Percentiles rank a stretch among this genome's conserved stretches.
Evolutionary conservation across 2,797 vertebrate species (phyloP).

Genomic region (Cyclopterus lumpus): DNA sequence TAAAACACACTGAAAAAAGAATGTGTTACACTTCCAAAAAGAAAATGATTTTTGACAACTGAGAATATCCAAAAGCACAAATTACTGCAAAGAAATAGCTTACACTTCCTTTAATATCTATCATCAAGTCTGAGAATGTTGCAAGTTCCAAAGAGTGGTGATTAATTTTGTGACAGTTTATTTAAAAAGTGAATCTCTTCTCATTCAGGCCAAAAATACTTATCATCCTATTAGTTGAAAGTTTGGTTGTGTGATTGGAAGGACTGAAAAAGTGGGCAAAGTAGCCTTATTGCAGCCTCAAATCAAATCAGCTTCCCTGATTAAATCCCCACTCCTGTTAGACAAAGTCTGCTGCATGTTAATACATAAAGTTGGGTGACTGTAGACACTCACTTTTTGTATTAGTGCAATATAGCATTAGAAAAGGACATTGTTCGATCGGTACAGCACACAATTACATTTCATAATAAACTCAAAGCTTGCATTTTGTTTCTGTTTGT

Average conservation of each 20-base stretch:
- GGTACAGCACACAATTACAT: neutral
- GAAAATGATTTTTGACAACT: conserved; percentile 14
- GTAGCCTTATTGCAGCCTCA: conserved; percentile 2
- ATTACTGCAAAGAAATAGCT: conserved; percentile 29
- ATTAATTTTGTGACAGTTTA: conserved; percentile 40
- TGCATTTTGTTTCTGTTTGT: neutral
- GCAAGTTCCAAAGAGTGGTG: conserved; percentile 11
- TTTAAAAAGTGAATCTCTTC: conserved; percentile 30
- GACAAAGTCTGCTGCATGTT: neutral
- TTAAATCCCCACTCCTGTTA: conserved; percentile 13
- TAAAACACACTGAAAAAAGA: conserved; percentile 26
- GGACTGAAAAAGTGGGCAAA: conserved; percentile 2
- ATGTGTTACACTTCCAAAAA: conserved; percentile 19
- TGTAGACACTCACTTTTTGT: neutral
- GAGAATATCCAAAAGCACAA: conserved; percentile 3
- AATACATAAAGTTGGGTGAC: neutral
- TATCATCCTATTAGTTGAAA: conserved; percentile 28
- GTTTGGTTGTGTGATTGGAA: conserved; percentile 16
- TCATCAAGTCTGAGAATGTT: conserved; percentile 25
- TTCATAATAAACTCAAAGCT: neutral
- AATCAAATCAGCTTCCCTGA: conserved; percentile 12
- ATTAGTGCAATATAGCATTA: neutral
- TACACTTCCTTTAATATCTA: conserved; percentile 29
- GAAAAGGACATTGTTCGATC: no score
- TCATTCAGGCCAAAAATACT: conserved; percentile 16